Evolutionary conservation across 2,113 vertebrate species (phyloP).

Genomic region (Microcebus griseorufus): DNA sequence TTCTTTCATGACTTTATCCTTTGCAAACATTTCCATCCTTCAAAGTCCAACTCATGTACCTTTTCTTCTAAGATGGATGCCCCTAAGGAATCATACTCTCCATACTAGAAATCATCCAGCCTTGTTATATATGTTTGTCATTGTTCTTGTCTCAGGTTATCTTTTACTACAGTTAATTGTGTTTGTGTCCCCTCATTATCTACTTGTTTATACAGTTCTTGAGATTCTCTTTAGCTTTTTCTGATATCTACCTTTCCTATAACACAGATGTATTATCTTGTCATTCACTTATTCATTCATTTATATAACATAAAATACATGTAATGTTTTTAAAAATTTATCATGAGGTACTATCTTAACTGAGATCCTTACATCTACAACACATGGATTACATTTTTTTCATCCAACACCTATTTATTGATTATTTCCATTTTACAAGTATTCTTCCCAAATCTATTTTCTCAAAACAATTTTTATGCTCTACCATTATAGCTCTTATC

Average conservation of each 20-base stretch:
- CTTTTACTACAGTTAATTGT: neutral
- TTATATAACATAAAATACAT: neutral
- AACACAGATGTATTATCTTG: neutral
- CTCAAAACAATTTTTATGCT: neutral
- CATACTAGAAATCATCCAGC: neutral
- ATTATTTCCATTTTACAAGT: neutral
- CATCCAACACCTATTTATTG: neutral
- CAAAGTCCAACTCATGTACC: neutral
- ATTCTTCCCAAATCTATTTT: neutral
- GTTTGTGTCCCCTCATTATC: neutral
- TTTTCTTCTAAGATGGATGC: neutral
- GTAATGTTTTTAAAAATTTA: neutral
- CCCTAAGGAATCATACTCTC: neutral
- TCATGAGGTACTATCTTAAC: neutral
- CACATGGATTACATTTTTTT: neutral
- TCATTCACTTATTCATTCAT: neutral
- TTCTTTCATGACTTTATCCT: neutral
- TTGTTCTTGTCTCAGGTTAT: neutral
- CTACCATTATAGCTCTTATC: neutral
- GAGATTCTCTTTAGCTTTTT: neutral
- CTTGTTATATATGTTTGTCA: neutral
- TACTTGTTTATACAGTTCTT: neutral
- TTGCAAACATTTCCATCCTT: neutral
- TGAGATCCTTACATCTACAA: neutral
- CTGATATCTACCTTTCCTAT: neutral